Conservation (phyloP, 2,797 vertebrate species). For the Mus caroli region DNA sequence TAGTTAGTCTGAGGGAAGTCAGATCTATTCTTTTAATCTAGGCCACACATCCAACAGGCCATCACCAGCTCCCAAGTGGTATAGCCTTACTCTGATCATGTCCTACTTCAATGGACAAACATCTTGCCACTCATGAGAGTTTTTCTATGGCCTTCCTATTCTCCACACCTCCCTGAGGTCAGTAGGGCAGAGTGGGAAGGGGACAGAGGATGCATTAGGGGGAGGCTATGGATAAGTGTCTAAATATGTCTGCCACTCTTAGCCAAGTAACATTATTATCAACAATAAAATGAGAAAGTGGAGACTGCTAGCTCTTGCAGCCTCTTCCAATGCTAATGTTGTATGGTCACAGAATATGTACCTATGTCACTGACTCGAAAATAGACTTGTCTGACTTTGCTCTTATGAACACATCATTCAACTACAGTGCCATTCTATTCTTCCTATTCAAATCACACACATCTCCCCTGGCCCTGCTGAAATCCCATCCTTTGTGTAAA, state of each 20-base stretch:
- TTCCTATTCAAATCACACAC: background rate
- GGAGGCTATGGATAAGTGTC: background rate
- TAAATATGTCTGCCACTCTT: background rate
- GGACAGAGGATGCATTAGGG: background rate
- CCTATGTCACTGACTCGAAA: background rate
- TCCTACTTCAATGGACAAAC: background rate
- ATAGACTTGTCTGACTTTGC: background rate
- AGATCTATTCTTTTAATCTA: background rate
- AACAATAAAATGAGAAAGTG: constrained; percentile 23
- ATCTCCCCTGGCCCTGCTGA: background rate
- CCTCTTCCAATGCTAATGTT: background rate
- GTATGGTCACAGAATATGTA: constrained; percentile 1
- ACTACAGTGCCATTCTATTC: constrained; percentile 34
- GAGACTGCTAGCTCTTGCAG: background rate
- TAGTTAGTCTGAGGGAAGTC: background rate
- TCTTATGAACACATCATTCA: background rate
- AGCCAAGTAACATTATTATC: background rate
- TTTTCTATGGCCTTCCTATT: constrained; percentile 18
- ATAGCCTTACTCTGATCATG: background rate
- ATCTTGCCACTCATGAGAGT: background rate
- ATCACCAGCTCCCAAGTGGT: background rate
- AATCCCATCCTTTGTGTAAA: constrained; percentile 22
- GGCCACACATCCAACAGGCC: background rate
- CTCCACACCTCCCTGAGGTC: background rate
- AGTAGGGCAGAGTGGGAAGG: background rate